phyloP scores from a whole-genome alignment of 2,113 vertebrate species.

The Pseudorhombus dupliciocellatus region DNA sequence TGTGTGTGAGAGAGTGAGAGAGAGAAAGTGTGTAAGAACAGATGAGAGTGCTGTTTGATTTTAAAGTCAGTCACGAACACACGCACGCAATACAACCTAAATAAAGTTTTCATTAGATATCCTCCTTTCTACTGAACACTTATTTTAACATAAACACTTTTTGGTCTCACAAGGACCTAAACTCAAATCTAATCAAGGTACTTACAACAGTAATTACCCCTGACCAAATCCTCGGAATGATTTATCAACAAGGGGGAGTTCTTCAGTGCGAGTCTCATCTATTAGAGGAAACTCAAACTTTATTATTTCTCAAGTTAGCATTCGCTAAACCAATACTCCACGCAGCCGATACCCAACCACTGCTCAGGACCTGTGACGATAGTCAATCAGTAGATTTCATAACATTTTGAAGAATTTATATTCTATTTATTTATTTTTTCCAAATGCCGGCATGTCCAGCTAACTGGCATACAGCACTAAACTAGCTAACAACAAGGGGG shows the following conservation, averaged over 20 bases:
- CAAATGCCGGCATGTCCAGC: too few species aligned
- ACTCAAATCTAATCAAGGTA: constrained; percentile 51
- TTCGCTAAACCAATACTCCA: background rate
- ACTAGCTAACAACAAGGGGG: too few species aligned
- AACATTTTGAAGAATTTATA: background rate
- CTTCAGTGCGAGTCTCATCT: background rate
- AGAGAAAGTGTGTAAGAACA: constrained; percentile 9
- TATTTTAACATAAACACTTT: constrained; percentile 4
- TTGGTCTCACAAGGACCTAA: background rate
- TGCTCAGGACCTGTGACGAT: background rate
- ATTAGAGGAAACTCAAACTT: constrained; percentile 1
- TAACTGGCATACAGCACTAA: too few species aligned
- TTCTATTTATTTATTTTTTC: too few species aligned
- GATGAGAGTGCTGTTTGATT: constrained; percentile 39
- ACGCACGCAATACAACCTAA: constrained; percentile 18
- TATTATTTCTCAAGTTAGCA: background rate
- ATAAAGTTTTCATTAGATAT: background rate
- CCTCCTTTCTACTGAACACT: background rate
- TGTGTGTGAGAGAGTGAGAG: background rate
- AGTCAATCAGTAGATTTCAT: background rate
- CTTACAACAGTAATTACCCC: constrained; percentile 39
- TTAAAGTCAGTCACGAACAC: constrained; percentile 38
- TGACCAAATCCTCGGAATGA: constrained; percentile 4
- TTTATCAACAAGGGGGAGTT: background rate
- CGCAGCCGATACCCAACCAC: background rate